These are phyloP conservation scores for Maniola jurtina DNA, from an alignment of 1,140 invertebrate genomes.

Conservation along the genomic window DNA sequence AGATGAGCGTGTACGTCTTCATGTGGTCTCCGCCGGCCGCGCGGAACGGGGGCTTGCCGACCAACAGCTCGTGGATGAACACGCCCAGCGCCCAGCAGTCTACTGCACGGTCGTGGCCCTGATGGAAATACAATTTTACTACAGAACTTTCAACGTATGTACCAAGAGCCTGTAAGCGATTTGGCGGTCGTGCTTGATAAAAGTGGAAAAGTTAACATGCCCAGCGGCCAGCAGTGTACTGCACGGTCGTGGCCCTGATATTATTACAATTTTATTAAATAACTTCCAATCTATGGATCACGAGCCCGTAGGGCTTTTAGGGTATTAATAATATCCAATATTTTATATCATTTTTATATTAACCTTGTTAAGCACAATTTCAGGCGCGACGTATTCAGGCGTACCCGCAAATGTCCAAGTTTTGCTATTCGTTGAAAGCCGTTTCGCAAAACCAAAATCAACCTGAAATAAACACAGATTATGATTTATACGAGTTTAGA, in stretches of 20 bases:
- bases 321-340: too few relatives aligned
- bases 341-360: too few relatives aligned
- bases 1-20: constrained; percentile 97
- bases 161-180: too few relatives aligned
- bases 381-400: constrained; percentile 94
- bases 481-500: too few relatives aligned
- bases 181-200: too few relatives aligned
- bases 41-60: constrained; percentile 96
- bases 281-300: too few relatives aligned
- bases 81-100: constrained; percentile 98
- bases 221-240: constrained; percentile 97
- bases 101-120: constrained; percentile 93
- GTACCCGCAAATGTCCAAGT: constrained; percentile 99
- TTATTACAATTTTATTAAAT: not conserved
- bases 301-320: too few relatives aligned
- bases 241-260: constrained; percentile 91
- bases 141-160: too few relatives aligned
- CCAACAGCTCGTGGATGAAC: constrained; percentile 93
- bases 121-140: constrained; percentile 31
- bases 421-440: constrained; percentile 86
- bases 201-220: constrained; percentile 82
- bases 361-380: constrained; percentile 94
- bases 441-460: constrained; percentile 99
- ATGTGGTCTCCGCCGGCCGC: constrained; percentile 92
- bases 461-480: constrained; percentile 77